Conservation (phyloP, 2,888 invertebrate genomes). For the Leucophora obtusa region DNA sequence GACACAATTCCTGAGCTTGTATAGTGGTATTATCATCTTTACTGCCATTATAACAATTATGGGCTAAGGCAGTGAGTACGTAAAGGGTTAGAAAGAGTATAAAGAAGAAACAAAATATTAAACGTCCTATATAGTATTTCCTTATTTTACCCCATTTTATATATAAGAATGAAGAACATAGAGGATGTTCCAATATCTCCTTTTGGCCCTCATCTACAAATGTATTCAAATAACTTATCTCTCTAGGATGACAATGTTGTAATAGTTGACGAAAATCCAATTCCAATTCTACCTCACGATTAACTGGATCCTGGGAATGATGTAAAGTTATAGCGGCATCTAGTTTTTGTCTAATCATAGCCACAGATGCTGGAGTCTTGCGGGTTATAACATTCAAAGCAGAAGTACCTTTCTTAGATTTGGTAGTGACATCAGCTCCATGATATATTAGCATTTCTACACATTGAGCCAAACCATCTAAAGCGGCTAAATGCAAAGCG, state of each 20-base stretch:
- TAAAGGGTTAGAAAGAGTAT: conserved; percentile 89
- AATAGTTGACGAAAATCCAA: conserved; percentile 90
- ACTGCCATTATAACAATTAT: conserved; percentile 91
- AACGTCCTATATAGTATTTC: conserved; percentile 89
- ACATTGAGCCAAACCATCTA: conserved; percentile 90
- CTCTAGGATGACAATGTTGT: conserved; percentile 90
- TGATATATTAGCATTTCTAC: conserved; percentile 90
- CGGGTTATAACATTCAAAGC: conserved; percentile 91
- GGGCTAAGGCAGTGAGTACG: conserved; percentile 89
- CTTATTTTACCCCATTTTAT: conserved; percentile 94
- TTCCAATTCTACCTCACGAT: conserved; percentile 89
- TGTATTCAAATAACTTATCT: conserved; percentile 91
- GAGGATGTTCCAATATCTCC: conserved; percentile 90
- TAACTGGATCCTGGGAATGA: conserved; percentile 87
- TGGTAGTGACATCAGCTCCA: conserved; percentile 93
- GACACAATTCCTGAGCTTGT: conserved; percentile 86
- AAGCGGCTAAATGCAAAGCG: conserved; percentile 90
- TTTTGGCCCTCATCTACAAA: conserved; percentile 94
- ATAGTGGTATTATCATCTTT: conserved; percentile 86
- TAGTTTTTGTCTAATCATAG: conserved; percentile 89
- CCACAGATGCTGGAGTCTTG: conserved; percentile 91
- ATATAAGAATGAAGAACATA: conserved; percentile 92
- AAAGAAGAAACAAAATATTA: conserved; percentile 88
- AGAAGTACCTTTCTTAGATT: conserved; percentile 91
- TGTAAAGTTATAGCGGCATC: conserved; percentile 89